Conservation (phyloP, 1,140 invertebrate species). For the Orchestia grillus region DNA sequence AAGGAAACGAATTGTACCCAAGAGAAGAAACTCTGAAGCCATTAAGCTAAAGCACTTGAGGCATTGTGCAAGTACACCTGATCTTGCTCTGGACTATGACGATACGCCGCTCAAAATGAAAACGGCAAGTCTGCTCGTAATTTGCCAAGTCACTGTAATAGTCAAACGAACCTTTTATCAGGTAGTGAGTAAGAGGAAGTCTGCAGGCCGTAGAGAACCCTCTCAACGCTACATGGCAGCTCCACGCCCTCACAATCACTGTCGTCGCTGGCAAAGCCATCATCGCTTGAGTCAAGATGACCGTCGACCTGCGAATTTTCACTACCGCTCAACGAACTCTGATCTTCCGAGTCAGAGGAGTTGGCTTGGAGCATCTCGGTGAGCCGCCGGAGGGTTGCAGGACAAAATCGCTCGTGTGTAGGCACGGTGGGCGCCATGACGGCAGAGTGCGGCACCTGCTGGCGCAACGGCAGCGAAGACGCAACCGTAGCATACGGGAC, state of each 20-base stretch:
- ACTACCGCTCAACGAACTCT: not conserved
- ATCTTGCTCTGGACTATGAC: not conserved
- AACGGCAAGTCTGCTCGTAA: not conserved
- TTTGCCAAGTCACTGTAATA: not conserved
- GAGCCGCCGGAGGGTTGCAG: not conserved
- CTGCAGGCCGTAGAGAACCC: constrained; percentile 13
- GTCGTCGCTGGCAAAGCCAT: constrained; percentile 48
- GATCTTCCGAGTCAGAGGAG: not conserved
- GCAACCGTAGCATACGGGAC: not conserved
- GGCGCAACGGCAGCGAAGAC: constrained; percentile 10
- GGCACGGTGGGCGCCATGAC: not conserved
- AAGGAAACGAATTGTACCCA: not conserved
- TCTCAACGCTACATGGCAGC: constrained; percentile 31
- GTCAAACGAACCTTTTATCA: not conserved
- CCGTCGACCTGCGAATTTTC: not conserved
- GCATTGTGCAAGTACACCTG: not conserved
- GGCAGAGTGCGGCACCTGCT: constrained; percentile 17
- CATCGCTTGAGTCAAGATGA: not conserved
- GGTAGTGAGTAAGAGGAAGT: not conserved
- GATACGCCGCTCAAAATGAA: not conserved
- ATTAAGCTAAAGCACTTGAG: not conserved
- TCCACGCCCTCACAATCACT: constrained; percentile 40
- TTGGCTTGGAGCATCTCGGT: constrained; percentile 18
- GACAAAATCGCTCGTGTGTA: not conserved
- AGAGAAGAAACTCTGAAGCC: not conserved